Conservation (phyloP, 35 echinoderm and acorn worm genomes). For the Ptychodera flava region DNA sequence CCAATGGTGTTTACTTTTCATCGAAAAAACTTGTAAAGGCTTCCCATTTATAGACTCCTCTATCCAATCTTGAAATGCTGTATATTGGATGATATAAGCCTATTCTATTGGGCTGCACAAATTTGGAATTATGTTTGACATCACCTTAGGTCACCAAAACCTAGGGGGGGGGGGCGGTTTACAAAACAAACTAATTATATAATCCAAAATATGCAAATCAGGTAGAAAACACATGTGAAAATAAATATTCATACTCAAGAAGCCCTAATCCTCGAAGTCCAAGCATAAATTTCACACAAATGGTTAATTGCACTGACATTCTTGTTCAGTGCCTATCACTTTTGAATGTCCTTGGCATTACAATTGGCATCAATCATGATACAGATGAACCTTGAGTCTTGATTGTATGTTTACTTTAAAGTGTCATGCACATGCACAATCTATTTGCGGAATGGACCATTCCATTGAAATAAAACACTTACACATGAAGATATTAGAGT, state of each 20-base stretch:
- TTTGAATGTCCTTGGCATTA: too few relatives aligned
- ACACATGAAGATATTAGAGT: background rate
- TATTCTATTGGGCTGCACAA: background rate
- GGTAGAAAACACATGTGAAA: background rate
- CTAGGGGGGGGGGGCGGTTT: background rate
- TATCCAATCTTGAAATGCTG: too few relatives aligned
- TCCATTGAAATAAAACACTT: background rate
- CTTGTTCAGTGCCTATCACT: too few relatives aligned
- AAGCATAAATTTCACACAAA: background rate
- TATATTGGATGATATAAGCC: too few relatives aligned
- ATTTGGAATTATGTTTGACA: background rate
- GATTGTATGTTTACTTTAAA: too few relatives aligned
- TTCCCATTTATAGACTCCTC: too few relatives aligned
- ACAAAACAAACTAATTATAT: slow-evolving; percentile 2
- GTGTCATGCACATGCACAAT: background rate
- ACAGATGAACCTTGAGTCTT: too few relatives aligned
- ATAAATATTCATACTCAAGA: background rate
- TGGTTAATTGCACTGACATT: too few relatives aligned
- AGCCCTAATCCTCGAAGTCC: background rate
- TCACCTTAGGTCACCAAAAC: background rate
- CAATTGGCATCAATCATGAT: too few relatives aligned
- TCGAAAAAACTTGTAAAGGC: too few relatives aligned
- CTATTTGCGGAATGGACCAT: background rate
- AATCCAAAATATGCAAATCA: background rate
- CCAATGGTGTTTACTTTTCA: too few relatives aligned